Percentiles rank a stretch among this genome's conserved stretches.
Conservation (phyloP, 1,140 invertebrate genomes). For the Helicoverpa armigera region DNA sequence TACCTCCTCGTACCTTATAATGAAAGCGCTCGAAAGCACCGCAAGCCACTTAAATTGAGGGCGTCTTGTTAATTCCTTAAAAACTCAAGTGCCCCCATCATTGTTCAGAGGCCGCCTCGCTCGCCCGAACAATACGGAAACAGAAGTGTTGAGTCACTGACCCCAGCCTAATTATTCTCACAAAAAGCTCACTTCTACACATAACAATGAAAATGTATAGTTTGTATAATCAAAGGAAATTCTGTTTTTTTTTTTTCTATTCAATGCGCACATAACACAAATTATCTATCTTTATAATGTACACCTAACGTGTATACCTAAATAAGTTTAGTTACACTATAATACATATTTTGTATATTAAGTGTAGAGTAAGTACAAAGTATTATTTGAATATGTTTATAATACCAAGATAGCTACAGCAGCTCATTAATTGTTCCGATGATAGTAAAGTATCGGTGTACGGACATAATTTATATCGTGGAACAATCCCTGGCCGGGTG, state of each 20-base stretch:
- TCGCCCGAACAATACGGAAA: conserved; percentile 42
- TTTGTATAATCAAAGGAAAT: neutral
- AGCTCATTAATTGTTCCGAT: conserved; percentile 53
- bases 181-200: conserved; percentile 27
- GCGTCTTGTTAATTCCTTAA: conserved; percentile 53
- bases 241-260: neutral
- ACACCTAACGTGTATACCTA: too few species aligned
- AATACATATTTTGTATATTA: too few species aligned
- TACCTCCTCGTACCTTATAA: conserved; percentile 34
- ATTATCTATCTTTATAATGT: too few species aligned
- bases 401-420: conserved; percentile 33
- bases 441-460: conserved; percentile 55
- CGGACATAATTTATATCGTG: conserved; percentile 53
- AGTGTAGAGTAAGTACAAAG: neutral
- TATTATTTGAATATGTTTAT: conserved; percentile 9
- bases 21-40: conserved; percentile 31
- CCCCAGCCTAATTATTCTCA: conserved; percentile 10
- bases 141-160: conserved; percentile 34
- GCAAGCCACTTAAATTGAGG: conserved; percentile 44
- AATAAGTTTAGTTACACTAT: too few species aligned
- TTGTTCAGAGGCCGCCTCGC: conserved; percentile 35
- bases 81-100: conserved; percentile 36
- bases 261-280: neutral
- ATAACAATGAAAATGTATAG: conserved; percentile 13
- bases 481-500: conserved; percentile 55